Evolutionary conservation across 2,888 invertebrate species (phyloP), one percentile per base, ranked within the genome.

Genomic region (Drosophila atripex): DNA sequence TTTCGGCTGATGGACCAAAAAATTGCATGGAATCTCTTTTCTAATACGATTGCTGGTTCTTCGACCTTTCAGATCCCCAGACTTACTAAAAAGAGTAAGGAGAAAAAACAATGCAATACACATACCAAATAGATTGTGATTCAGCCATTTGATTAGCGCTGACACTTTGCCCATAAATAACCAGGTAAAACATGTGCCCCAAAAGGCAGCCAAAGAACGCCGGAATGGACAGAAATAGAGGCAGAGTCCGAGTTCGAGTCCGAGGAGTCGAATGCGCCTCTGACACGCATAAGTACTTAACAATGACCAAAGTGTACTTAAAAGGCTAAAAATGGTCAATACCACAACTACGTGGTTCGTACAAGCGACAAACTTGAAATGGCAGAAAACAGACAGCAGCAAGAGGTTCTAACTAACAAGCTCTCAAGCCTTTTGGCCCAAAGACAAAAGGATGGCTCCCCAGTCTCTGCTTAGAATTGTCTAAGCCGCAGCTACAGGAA

Each of bases 161-260:
- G 91, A 90, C 91, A 90, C 89, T 89, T 90, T 88, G 88, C 85
- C 89, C 91, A 91, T 90, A 90, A 90, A 90, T 91, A 91, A 90
- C 89, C 88, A 80, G 76, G 78, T 80, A 89, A 86, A 89, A 88
- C 89, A 90, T 89, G 89, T 82, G 85, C 79, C 89, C 90, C 88
- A 77, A 78, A 83, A 83, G 83, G 88, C 88, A 80, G 43, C 28
- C 61, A 23, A 23, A 64, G 69, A 61, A 69, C 57, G 43, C 78
- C 52, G 53, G 35, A 46, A 53, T 43, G 11, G 14, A 28, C 23
- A 12, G 46, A 39, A 25, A 41, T 9, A 28, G 28, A 28, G 28
- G 28, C 28, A 9, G 45, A 12, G 6, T 9, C 14, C 11, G 47
- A 30, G 28, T 16, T 14, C 11, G 25, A 51, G 28, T n/a, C 65